Conservation (phyloP, 2,888 invertebrate genomes). For the Yponomeuta malinellus region DNA sequence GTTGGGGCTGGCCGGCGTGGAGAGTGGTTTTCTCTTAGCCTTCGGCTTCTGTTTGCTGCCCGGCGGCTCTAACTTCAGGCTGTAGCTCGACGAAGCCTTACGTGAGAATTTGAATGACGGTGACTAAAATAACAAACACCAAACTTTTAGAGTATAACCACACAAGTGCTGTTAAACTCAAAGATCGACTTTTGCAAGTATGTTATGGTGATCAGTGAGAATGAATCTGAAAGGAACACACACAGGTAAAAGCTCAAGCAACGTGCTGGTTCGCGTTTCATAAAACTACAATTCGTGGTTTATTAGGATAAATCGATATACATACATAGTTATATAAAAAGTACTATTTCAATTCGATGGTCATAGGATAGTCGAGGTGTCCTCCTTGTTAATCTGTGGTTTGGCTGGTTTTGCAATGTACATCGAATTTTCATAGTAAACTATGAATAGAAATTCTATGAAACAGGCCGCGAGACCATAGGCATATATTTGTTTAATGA, state of each 20-base stretch:
- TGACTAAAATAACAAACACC: constrained; percentile 81
- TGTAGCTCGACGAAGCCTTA: constrained; percentile 97
- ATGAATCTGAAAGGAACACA: not conserved
- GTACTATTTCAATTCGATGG: no score
- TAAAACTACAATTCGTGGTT: no score
- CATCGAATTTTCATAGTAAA: no score
- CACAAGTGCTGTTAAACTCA: not conserved
- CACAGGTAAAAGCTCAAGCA: not conserved
- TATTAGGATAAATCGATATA: no score
- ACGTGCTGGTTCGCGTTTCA: no score
- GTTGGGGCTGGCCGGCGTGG: constrained; percentile 95
- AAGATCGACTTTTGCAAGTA: not conserved
- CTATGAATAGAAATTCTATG: no score
- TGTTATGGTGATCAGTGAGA: constrained; percentile 1
- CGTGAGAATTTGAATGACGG: constrained; percentile 98
- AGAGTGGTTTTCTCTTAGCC: constrained; percentile 91
- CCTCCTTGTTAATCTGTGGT: no score
- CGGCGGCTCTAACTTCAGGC: constrained; percentile 93
- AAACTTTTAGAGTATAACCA: not conserved
- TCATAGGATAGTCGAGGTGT: no score
- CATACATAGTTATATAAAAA: no score
- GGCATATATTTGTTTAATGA: no score
- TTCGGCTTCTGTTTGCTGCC: constrained; percentile 91
- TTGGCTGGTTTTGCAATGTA: no score
- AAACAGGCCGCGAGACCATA: no score